Conservation (phyloP, 2,797 vertebrate genomes). For the Coregonus sp. region DNA sequence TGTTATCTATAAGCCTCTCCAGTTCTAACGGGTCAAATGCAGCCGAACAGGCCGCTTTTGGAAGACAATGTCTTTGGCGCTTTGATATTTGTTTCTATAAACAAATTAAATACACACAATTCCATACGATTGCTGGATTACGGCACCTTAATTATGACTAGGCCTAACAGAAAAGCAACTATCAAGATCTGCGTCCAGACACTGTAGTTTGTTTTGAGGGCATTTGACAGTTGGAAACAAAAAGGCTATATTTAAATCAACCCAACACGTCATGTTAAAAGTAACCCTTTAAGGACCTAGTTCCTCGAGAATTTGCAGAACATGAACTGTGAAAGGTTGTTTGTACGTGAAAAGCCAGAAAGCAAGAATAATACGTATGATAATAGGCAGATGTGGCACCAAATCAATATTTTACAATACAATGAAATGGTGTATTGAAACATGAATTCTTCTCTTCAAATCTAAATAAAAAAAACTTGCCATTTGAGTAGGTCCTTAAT, state of each 20-base stretch:
- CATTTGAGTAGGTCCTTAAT: slow-evolving; percentile 66
- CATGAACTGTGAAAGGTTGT: not conserved
- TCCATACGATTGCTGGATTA: not conserved
- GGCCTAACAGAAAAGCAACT: not conserved
- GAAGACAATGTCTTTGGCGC: not conserved
- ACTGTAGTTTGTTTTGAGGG: slow-evolving; percentile 40
- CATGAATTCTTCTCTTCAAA: not conserved
- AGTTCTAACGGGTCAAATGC: not conserved
- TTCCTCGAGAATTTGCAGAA: slow-evolving; percentile 11
- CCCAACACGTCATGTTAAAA: slow-evolving; percentile 20
- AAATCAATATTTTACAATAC: not conserved
- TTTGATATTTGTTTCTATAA: not conserved
- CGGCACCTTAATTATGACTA: not conserved
- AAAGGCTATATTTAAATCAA: not conserved
- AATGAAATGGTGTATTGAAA: not conserved
- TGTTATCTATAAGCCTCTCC: not conserved
- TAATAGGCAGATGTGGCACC: not conserved
- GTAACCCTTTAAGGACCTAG: slow-evolving; percentile 74
- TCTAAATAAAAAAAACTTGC: slow-evolving; percentile 4
- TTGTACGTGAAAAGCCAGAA: not conserved
- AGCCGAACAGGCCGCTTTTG: not conserved
- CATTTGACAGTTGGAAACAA: not conserved
- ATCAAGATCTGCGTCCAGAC: slow-evolving; percentile 59
- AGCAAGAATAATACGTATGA: not conserved
- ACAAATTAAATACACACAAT: not conserved